phyloP scores from a whole-genome alignment of 2,113 vertebrate genomes.

The Heliornis fulica region DNA sequence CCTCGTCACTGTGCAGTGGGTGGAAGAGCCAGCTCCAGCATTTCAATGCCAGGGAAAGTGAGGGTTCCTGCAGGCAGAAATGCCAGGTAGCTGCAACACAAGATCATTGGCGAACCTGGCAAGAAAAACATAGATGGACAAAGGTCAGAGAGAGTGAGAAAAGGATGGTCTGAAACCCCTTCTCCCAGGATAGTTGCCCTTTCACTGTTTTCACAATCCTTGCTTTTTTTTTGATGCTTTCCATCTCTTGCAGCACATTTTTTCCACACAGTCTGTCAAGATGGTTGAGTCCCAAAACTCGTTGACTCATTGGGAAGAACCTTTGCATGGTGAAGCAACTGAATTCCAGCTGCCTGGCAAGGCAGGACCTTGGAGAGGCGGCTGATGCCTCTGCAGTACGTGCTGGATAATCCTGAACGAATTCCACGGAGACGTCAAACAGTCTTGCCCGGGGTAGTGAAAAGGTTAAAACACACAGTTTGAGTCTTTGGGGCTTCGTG shows the following conservation, averaged over 20 bases:
- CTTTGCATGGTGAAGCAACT: neutral
- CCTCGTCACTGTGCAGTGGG: neutral
- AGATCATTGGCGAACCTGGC: neutral
- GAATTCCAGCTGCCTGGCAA: neutral
- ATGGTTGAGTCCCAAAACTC: neutral
- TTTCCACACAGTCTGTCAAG: neutral
- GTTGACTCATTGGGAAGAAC: neutral
- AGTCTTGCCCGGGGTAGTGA: neutral
- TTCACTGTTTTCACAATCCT: neutral
- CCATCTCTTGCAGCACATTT: neutral
- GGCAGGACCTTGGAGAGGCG: neutral
- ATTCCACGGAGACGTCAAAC: neutral
- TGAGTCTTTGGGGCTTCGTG: neutral
- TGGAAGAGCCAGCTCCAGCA: neutral
- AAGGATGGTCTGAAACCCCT: neutral
- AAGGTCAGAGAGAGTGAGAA: neutral
- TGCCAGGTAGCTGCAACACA: neutral
- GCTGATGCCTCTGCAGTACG: neutral
- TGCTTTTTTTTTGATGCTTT: neutral
- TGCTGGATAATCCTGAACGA: neutral
- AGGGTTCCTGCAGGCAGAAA: neutral
- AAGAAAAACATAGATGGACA: neutral
- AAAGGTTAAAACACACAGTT: neutral
- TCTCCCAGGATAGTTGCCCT: neutral
- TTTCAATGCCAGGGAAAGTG: neutral